Evolutionary conservation across 2,888 invertebrate genomes (phyloP).

Genomic region (Drosophila testacea): DNA sequence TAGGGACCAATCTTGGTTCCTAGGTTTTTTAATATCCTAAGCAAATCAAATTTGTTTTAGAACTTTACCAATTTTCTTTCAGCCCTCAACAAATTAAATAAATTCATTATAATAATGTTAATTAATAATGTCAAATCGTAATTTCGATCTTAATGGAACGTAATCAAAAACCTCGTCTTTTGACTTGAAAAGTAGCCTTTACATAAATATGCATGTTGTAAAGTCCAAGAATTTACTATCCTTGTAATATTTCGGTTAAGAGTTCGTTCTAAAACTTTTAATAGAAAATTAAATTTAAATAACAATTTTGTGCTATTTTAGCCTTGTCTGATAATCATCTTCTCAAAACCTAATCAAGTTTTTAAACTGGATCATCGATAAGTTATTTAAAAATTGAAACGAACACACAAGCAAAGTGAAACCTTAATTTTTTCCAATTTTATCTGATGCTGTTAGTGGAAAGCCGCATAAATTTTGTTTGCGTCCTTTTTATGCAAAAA

Average conservation of each 20-base stretch:
- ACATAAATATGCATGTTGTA: too few species aligned
- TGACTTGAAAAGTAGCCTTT: not conserved
- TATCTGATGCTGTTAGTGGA: not conserved
- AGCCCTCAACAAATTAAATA: too few species aligned
- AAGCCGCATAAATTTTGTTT: conserved; percentile 32
- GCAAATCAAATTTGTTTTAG: too few species aligned
- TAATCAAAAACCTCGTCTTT: too few species aligned
- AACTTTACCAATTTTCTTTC: too few species aligned
- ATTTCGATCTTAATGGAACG: too few species aligned
- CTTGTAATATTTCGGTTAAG: not conserved
- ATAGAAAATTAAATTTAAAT: too few species aligned
- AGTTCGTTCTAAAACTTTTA: too few species aligned
- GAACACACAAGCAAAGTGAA: not conserved
- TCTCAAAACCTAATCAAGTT: not conserved
- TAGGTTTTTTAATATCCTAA: too few species aligned
- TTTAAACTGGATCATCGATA: not conserved
- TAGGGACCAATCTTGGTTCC: too few species aligned
- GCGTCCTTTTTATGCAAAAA: conserved; percentile 15
- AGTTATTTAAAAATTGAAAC: conserved; percentile 1
- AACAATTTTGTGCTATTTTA: too few species aligned
- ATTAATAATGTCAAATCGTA: not conserved
- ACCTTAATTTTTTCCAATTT: conserved; percentile 3
- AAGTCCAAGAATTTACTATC: not conserved
- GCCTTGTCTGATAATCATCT: not conserved
- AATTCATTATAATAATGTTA: too few species aligned